A percentile compares a stretch with the other conserved stretches of the same genome.
Conservation (phyloP, 1,140 invertebrate species). For the Cydia amplana region DNA sequence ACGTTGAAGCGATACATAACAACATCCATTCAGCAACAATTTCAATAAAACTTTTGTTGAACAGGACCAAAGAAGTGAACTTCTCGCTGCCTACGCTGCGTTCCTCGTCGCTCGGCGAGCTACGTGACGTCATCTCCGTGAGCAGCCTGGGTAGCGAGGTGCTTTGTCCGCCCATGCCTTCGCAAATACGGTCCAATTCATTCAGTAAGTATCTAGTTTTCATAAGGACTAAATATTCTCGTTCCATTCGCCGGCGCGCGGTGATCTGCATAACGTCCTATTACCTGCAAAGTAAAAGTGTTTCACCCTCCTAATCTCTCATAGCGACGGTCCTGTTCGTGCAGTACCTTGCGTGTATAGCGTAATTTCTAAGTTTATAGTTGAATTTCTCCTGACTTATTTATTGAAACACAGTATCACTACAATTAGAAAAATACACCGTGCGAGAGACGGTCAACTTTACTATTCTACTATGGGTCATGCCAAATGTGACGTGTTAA, state of each 20-base stretch:
- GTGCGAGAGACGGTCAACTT: no score
- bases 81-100: slow-evolving; percentile 82
- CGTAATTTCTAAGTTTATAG: no score
- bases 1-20: background rate
- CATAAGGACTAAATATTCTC: slow-evolving; percentile 82
- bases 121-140: slow-evolving; percentile 78
- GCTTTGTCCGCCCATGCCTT: slow-evolving; percentile 73
- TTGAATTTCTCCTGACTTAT: no score
- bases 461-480: no score
- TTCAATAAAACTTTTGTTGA: background rate
- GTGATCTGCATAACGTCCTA: slow-evolving; percentile 80
- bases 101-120: slow-evolving; percentile 81
- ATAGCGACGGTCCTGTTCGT: slow-evolving; percentile 42
- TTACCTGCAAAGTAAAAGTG: slow-evolving; percentile 77
- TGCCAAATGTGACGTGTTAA: no score
- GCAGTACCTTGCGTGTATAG: no score
- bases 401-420: no score
- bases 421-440: no score
- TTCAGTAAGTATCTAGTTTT: slow-evolving; percentile 80
- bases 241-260: slow-evolving; percentile 81
- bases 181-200: slow-evolving; percentile 82
- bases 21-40: background rate
- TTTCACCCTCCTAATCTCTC: slow-evolving; percentile 73
- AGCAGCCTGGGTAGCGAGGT: slow-evolving; percentile 77
- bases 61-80: slow-evolving; percentile 83